Evolutionary conservation across 2,797 vertebrate species (phyloP), one percentile per base, ranked within the genome.

Genomic region (Crocidura indochinensis): DNA sequence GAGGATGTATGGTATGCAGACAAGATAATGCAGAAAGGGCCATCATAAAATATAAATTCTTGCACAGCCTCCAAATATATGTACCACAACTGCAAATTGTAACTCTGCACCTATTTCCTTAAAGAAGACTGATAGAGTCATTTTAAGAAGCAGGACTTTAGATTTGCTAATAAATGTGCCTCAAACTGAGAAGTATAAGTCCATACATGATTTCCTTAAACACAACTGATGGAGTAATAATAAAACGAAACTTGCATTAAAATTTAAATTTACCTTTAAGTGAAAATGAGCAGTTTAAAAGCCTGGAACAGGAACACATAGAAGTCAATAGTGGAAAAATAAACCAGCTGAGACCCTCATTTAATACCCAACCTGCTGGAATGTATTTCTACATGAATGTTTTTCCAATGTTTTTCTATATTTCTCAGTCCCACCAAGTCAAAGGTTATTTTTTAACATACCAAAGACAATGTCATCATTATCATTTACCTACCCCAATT

Each of bases 171-270:
- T 60, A 60, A 60, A 60, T 60, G 56, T 60, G 56, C 56, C 56
- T 20, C 56, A 20, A 60, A 60, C 56, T 60, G 56, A 20, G 56
- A 60, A 15, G 56, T 60, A 26, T 60, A 60, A 60, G 17, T 60
- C 17, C 56, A 60, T 20, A 20, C 56, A 60, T 60, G 31, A 69
- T 38, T 31, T 69, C 29, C 67, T 69, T 38, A 77, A 60, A 56
- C n/a, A 78, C 60, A 62, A 78, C 76, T 76, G n/a, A 56, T 17
- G 56, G 20, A 77, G 51, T 56, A 56, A 77, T 62, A 62, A 78
- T 24, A 62, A 62, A 78, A 31, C 11, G 15, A 10, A 31, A 15
- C 67, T 69, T 64, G 27, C 8, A 62, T 44, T 78, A 79, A 79
- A 79, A 10, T 79, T 27, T 20, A 79, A 26, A 79, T 64, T 79